Base-by-base conservation (phyloP, 2,113 vertebrate species). In the Hemiscyllium ocellatum region DNA sequence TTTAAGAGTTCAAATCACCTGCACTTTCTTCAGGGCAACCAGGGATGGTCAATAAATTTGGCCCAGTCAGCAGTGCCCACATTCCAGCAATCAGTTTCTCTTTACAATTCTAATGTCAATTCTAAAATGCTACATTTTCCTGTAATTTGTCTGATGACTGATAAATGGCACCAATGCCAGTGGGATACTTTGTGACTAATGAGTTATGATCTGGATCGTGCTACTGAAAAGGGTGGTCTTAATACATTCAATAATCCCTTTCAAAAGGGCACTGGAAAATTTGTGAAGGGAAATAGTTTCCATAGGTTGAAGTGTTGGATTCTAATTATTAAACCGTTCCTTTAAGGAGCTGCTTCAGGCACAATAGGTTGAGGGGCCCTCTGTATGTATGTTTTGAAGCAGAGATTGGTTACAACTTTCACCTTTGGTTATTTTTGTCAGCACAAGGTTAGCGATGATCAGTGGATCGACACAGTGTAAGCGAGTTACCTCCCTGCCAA, bases 391-490 rank as follows among this genome's bases (percentile, higher is more conserved):
- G 22, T 24, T 37, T 83, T 19, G 42, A 2, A 22, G 33, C 1
- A 22, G 61, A 7, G 89, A 19, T 22, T 22, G 12, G 15, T 33
- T 47, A 15, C n/a, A 76, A 8, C 29, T 7, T 29, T 13, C 20
- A 3, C 85, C 19, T 19, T 70, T 72, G 93, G 20, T 95, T 76
- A 26, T 76, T 66, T 96, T 8, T 94, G 8, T 0, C 96, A 98
- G 98, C 96, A 99, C 98, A 1, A 98, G 98, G 96, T 96, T 99
- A 97, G 98, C 98, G 69, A 98, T 98, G 97, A 97, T 99, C 96
- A 98, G 96, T 97, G 98, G 96, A 96, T 97, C 99, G 95, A 98
- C 98, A 24, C 98, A 98, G 85, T 98, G 98, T 97, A 99, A 99
- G 98, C 99, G 99, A 97, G 97, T 98, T 0, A 97, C 98, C 0